Percentiles rank a stretch among this genome's conserved stretches.
Evolutionary conservation across 2,113 vertebrate species (phyloP).

Genomic region (Nerophis lumbriciformis): DNA sequence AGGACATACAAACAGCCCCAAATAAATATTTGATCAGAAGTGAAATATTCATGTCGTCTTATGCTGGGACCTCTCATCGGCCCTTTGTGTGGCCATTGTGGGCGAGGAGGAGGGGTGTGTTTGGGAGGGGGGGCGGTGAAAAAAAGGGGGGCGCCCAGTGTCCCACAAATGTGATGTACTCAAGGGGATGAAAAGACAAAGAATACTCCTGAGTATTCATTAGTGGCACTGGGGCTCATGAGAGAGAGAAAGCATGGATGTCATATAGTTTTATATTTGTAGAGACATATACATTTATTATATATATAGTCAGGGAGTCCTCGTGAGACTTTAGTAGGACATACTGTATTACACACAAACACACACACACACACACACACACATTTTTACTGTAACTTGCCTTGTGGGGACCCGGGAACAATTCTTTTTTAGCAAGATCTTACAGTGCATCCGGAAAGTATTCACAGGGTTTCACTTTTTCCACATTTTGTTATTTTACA

Average conservation of each 20-base stretch:
- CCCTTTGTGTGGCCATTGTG: constrained; percentile 19
- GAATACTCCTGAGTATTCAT: constrained; percentile 40
- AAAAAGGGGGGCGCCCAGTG: constrained; percentile 6
- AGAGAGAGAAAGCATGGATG: neutral
- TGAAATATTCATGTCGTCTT: constrained; percentile 37
- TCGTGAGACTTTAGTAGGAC: neutral
- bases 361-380: too few species aligned
- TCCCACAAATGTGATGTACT: constrained; percentile 38
- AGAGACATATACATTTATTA: neutral
- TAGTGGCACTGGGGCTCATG: constrained; percentile 13
- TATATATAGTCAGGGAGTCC: neutral
- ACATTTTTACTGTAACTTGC: constrained; percentile 27
- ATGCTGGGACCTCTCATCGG: constrained; percentile 27
- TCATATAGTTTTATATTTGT: constrained; percentile 9
- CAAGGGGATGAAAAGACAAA: constrained; percentile 23
- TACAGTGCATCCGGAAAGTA: too few species aligned
- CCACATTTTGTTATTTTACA: too few species aligned
- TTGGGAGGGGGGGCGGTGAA: neutral
- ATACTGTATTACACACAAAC: neutral
- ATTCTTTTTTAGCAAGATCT: too few species aligned
- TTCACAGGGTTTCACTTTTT: too few species aligned
- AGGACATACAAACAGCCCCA: constrained; percentile 20
- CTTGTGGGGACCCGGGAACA: too few species aligned
- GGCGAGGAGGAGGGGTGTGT: too few species aligned
- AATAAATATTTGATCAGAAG: constrained; percentile 40